Percentiles rank a stretch among this genome's conserved stretches.
Conservation (phyloP, 2,888 invertebrate genomes). For the Athalia circularis region DNA sequence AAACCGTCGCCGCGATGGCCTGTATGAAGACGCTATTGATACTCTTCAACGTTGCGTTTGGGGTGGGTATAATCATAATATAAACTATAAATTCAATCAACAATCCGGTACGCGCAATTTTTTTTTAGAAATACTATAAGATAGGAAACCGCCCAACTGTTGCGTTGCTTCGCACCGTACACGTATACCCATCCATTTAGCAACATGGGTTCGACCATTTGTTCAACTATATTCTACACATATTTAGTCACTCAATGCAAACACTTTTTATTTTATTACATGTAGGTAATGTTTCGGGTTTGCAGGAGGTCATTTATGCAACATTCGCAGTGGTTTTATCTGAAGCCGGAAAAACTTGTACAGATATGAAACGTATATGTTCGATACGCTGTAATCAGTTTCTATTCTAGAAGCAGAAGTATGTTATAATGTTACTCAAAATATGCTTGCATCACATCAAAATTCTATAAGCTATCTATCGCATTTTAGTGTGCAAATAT, state of each 20-base stretch:
- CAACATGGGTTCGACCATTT: background rate
- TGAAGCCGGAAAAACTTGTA: background rate
- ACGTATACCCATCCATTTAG: background rate
- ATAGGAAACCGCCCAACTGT: constrained; percentile 55
- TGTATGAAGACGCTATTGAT: constrained; percentile 87
- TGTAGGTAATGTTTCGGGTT: background rate
- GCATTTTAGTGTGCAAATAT: too few species aligned
- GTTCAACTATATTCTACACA: background rate
- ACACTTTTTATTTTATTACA: background rate
- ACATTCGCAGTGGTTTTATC: constrained; percentile 15
- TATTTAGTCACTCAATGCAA: background rate
- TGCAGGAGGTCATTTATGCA: background rate
- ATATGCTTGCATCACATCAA: too few species aligned
- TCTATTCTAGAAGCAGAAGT: too few species aligned
- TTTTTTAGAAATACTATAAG: constrained; percentile 17
- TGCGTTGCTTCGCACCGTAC: constrained; percentile 50
- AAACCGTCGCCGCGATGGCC: constrained; percentile 84
- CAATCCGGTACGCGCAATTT: background rate
- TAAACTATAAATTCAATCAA: background rate
- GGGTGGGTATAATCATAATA: constrained; percentile 78
- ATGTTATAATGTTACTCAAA: too few species aligned
- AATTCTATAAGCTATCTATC: too few species aligned
- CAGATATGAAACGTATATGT: background rate
- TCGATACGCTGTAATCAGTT: too few species aligned
- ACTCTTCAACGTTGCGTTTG: constrained; percentile 87